These are phyloP conservation scores for Nesometra sesokonis DNA, from an alignment of 35 echinoderm and acorn worm species.

Conservation along the genomic window DNA sequence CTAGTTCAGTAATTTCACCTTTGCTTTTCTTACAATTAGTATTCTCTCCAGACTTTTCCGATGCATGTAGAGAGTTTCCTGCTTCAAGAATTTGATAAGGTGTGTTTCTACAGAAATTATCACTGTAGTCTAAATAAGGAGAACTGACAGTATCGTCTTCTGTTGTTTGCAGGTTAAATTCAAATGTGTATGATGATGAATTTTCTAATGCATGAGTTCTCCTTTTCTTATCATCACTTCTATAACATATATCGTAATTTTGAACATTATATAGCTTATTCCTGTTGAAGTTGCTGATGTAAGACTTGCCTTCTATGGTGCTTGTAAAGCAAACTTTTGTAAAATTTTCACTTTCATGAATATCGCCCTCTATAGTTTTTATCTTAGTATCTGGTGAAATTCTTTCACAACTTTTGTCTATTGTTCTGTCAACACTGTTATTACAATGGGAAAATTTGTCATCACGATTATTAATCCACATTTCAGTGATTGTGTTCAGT, in stretches of 20 bases:
- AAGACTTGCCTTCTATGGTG: too few species aligned
- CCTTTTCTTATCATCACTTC: too few species aligned
- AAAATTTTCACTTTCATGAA: too few species aligned
- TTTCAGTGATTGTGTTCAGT: neutral
- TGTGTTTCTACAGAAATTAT: neutral
- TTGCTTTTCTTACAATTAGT: too few species aligned
- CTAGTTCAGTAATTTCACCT: too few species aligned
- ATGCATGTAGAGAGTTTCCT: neutral
- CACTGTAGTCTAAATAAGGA: neutral
- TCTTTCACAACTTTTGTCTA: neutral
- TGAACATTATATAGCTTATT: too few species aligned
- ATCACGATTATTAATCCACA: neutral
- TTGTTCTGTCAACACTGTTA: neutral
- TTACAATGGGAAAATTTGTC: neutral
- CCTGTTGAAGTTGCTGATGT: too few species aligned
- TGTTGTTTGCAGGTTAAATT: neutral
- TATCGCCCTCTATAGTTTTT: neutral
- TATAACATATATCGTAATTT: too few species aligned
- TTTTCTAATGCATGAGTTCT: too few species aligned
- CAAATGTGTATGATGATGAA: neutral
- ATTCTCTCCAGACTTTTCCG: too few species aligned
- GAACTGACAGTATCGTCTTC: neutral
- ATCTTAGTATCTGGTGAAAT: neutral
- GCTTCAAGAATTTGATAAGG: neutral
- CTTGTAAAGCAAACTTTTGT: too few species aligned